Conservation (phyloP, 2,888 invertebrate genomes). For the Catocala fraxini region DNA sequence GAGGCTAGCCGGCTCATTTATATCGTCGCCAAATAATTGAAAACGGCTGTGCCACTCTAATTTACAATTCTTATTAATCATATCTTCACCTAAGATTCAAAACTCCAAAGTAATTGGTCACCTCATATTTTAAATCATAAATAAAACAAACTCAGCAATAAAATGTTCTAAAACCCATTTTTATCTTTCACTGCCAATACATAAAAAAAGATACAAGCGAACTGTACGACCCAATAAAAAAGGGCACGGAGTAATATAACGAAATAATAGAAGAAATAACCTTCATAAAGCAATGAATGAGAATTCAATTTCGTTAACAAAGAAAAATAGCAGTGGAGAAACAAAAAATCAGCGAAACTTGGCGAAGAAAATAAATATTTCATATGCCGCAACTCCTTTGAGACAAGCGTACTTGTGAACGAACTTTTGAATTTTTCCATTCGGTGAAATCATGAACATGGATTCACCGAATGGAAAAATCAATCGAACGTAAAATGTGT, state of each 20-base stretch:
- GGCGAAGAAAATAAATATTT: conserved; percentile 64
- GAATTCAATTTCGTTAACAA: conserved; percentile 78
- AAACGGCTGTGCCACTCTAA: no score
- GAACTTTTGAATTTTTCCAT: conserved; percentile 43
- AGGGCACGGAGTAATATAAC: conserved; percentile 49
- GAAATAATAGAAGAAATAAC: conserved; percentile 66
- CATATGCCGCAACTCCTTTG: conserved; percentile 33
- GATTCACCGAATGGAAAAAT: conserved; percentile 25
- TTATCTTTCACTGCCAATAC: conserved; percentile 13
- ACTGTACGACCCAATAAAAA: conserved; percentile 37
- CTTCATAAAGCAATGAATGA: conserved; percentile 73
- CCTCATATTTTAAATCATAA: background rate
- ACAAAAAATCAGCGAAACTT: conserved; percentile 34
- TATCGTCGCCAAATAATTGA: no score
- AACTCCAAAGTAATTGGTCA: background rate
- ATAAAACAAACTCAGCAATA: conserved; percentile 7
- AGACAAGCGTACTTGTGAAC: conserved; percentile 14
- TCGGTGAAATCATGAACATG: no score
- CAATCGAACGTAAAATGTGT: conserved; percentile 14
- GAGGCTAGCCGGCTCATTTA: no score
- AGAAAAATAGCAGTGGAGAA: conserved; percentile 66
- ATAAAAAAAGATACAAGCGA: conserved; percentile 31
- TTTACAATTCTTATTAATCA: no score
- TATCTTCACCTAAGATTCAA: no score
- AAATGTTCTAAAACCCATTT: conserved; percentile 15